Base-by-base conservation (phyloP, 2,888 invertebrate genomes). In the Cephus pulcher region DNA sequence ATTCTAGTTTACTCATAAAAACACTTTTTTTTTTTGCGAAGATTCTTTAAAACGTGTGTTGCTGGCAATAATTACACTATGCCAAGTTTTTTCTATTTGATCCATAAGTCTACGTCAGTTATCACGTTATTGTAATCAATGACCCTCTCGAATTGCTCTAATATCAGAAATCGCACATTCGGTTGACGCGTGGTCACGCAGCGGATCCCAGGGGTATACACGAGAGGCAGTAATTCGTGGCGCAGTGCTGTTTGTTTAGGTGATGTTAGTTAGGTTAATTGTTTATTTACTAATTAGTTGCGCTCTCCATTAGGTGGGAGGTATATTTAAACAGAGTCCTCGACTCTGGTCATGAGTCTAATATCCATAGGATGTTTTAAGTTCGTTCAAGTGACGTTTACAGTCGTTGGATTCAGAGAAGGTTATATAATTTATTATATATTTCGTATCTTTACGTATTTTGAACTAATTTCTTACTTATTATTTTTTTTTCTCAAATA, bases 201-300 rank as follows among this genome's bases (percentile, higher is more conserved):
- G 15, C 15, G 23, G 23, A 56, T 56, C 56, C 56, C 56, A 56
- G 15, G 23, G 23, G 56, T 23, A 56, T 23, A 56, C 56, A 56
- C 23, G 23, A 56, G 56, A 56, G 56, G 4, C 56, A 56, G 56
- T 56, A 80, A 78, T 82, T 82, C 80, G 82, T 74, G 82, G 82
- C 78, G 76, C 79, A 78, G 73, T 81, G 33, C 78, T 81, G 81
- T 82, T 82, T 76, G 82, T 82, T 78, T 79, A 81, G 82, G 80
- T 79, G 81, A 82, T 80, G 80, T 82, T 82, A 82, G 82, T 82
- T 81, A 80, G 81, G 78, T 77, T 82, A 78, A 82, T 82, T 82
- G 82, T 82, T 82, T 82, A 82, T 82, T 82, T 81, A 82, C 82
- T 80, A 82, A 82, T 82, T 82, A 82, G 79, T 79, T 77, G 77